A percentile compares a stretch with the other conserved stretches of the same genome.
Conservation (phyloP, 1,140 invertebrate genomes). For the Anagrus nilaparvatae region DNA sequence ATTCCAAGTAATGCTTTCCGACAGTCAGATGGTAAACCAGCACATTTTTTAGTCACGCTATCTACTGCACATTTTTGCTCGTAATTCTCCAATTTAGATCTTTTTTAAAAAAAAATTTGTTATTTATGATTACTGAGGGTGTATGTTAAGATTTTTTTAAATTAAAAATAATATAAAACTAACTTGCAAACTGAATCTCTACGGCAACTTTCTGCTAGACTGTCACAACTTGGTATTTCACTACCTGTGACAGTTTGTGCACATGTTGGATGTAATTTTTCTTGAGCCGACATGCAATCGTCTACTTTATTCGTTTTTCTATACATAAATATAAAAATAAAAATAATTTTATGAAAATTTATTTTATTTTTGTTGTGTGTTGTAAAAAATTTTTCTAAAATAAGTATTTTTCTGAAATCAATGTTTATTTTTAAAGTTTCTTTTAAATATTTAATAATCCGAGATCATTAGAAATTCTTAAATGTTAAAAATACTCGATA, state of each 20-base stretch:
- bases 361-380: no score
- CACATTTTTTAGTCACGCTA: slow-evolving; percentile 77
- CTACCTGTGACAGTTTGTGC: slow-evolving; percentile 56
- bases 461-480: slow-evolving; percentile 13
- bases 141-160: slow-evolving; percentile 9
- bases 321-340: slow-evolving; percentile 29
- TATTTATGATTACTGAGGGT: not conserved
- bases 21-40: slow-evolving; percentile 70
- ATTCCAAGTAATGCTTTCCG: slow-evolving; percentile 73
- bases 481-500: slow-evolving; percentile 10
- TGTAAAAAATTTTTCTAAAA: no score
- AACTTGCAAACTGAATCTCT: slow-evolving; percentile 65
- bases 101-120: slow-evolving; percentile 32
- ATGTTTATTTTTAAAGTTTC: no score
- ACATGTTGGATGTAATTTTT: slow-evolving; percentile 76
- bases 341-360: no score
- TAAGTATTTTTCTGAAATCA: no score
- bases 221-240: slow-evolving; percentile 68
- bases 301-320: slow-evolving; percentile 74
- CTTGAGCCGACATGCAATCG: slow-evolving; percentile 76
- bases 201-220: slow-evolving; percentile 66
- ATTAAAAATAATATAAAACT: slow-evolving; percentile 2
- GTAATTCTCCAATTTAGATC: slow-evolving; percentile 70
- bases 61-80: slow-evolving; percentile 85
- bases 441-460: no score